Conservation (phyloP, 1,140 invertebrate genomes). For the Pteromalus puparum region DNA sequence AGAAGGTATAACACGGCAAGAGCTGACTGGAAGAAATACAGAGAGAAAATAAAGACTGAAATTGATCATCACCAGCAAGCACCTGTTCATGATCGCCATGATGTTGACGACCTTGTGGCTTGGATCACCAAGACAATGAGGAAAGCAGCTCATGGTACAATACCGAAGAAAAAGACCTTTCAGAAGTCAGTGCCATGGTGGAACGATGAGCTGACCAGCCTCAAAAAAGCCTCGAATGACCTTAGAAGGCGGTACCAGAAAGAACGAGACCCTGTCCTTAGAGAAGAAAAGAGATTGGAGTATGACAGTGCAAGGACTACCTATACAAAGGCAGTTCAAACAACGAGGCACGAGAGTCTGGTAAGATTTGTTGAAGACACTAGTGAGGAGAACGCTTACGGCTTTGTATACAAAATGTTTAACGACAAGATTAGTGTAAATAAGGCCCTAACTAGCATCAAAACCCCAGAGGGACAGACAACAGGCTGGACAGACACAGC, state of each 20-base stretch:
- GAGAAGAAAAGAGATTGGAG: too few species aligned
- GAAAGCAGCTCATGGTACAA: not conserved
- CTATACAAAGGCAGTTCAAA: not conserved
- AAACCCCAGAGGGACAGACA: not conserved
- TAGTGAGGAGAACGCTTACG: not conserved
- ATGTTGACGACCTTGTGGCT: not conserved
- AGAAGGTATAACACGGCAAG: not conserved
- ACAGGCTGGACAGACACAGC: not conserved
- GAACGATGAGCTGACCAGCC: not conserved
- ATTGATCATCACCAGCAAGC: too few species aligned
- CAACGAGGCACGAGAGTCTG: not conserved
- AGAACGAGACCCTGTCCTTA: too few species aligned
- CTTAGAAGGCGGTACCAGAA: not conserved
- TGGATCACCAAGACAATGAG: not conserved
- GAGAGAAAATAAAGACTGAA: not conserved
- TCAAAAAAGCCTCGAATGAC: not conserved
- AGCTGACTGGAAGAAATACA: not conserved
- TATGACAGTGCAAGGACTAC: not conserved
- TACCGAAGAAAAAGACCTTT: not conserved
- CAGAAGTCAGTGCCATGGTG: slow-evolving; percentile 14
- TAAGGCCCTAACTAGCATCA: not conserved
- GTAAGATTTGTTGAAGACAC: not conserved
- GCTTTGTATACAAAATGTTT: not conserved
- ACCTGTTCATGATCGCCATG: too few species aligned
- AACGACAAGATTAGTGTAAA: not conserved